phyloP scores from a whole-genome alignment of 2,797 vertebrate genomes.

The Liasis olivaceus region DNA sequence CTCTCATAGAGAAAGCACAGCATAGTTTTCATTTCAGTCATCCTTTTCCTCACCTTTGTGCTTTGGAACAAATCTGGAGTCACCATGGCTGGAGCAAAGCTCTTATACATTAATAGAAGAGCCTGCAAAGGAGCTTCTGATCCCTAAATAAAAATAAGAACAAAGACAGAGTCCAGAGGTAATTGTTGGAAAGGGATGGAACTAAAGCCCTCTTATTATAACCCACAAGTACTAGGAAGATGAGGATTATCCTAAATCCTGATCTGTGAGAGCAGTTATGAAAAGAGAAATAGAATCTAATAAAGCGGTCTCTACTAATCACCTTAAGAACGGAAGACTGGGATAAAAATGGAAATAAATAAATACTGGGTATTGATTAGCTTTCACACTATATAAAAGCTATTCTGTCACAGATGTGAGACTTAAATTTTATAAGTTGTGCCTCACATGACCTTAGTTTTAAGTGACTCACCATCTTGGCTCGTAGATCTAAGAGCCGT shows the following conservation, averaged over 20 bases:
- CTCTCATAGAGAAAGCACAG: neutral
- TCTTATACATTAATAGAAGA: conserved; percentile 89
- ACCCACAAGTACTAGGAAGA: neutral
- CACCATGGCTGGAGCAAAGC: conserved; percentile 86
- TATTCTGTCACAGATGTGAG: neutral
- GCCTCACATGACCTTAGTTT: neutral
- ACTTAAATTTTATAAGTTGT: neutral
- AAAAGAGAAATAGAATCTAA: neutral
- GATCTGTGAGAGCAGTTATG: neutral
- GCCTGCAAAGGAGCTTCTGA: conserved; percentile 84
- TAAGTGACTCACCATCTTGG: conserved; percentile 83
- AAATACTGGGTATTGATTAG: neutral
- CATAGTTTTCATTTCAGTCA: conserved; percentile 14
- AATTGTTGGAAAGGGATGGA: conserved; percentile 19
- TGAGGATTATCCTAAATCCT: neutral
- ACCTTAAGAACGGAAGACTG: neutral
- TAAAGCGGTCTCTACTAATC: neutral
- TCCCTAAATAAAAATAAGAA: conserved; percentile 78
- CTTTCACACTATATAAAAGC: neutral
- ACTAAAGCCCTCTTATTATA: neutral
- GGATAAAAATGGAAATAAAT: neutral
- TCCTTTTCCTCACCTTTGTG: conserved; percentile 79
- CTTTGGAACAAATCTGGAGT: conserved; percentile 79
- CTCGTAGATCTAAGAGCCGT: conserved; percentile 87
- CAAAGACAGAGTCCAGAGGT: neutral